Base-by-base conservation (phyloP, 2,888 invertebrate genomes). In the Nephrotoma flavescens region DNA sequence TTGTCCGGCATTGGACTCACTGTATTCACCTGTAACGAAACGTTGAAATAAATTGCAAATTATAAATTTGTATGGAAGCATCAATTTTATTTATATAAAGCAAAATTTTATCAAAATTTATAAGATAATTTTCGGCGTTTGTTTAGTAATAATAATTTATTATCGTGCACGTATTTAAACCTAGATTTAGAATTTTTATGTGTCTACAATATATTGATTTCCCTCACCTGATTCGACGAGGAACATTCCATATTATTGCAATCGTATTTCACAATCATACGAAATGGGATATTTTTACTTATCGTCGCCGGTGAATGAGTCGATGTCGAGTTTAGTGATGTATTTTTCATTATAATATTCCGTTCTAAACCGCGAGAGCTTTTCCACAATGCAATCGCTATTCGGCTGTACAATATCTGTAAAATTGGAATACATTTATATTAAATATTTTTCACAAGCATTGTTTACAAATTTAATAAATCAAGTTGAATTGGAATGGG, bases 361-460 rank as follows among this genome's bases (percentile, higher is more conserved):
- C 93, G 92, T 88, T 94, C 94, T 52, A 95, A 91, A 1, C 94
- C 94, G 87, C 94, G 93, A 0, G 95, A 95, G 89, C 96, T 96
- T 92, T 93, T 94, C 97, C 97, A 97, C 57, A 98, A 92, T 0
- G 96, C 95, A 41, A 96, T 93, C 3, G 97, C 97, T 87, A 98
- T 97, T 89, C 95, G 94, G 47, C 96, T 95, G 90, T 98, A 98
- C 47, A 97, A 92, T 71, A 96, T 93, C 95, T 95, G 90, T 47
- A 89, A 90, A 86, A 45, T 47, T 45, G 47, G 19, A 83, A 83
- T 9, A 83, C 9, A 83, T 71, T 1, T 57, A 57, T 15, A 71
- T 12, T 12, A 71, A 44, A 44, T 11, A 44, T 44, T 9, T 44
- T 44, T 44, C 31, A 3, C 31, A 31, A 31, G 31, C 31, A 31